Evolutionary conservation across 2,113 vertebrate genomes (phyloP), one percentile per base, ranked within the genome.

Genomic region (Meriones unguiculatus): DNA sequence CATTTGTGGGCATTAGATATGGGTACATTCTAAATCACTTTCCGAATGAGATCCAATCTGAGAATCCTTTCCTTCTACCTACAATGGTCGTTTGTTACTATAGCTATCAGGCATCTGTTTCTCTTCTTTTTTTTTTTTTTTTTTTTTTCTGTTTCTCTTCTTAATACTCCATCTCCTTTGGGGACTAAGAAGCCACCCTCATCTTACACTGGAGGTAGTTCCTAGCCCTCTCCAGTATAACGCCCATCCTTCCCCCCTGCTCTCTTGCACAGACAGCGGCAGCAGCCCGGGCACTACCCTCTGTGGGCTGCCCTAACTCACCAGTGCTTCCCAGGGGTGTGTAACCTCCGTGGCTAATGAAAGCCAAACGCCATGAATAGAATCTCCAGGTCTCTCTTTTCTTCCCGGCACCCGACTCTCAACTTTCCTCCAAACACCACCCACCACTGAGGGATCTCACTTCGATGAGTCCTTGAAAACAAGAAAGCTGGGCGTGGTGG

Each of bases 111-210:
- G 17, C 8, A 28, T 78, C 9, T 41, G 52, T 73, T 93, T 86
- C 15, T 57, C 57, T 89, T 94, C 64, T 82, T 64, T 13, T 12
- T 57, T 13, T 54, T 54, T 12, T 57, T 57, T 57, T 57, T 57
- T 57, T 2, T 57, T 57, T 57, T 57, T 54, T 78, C 9, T 41
- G 52, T 73, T 93, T 86, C 15, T 57, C 57, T 89, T 94, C 64
- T 82, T 64, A 25, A 82, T 2, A 77, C 30, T n/a, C 24, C 15
- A 5, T 57, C 94, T 95, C 81, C 85, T 97, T 95, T 92, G 15
- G 72, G 72, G 32, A 94, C 46, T 46, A 94, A 77, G 76, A 81
- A 81, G 35, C 28, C 30, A 38, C 20, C 38, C 13, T 94, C 32
- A 3, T 93, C 92, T 89, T 91, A 92, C 78, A 32, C 46, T 30